Conservation (phyloP, 2,888 invertebrate genomes). For the Drosophila antonietae region DNA sequence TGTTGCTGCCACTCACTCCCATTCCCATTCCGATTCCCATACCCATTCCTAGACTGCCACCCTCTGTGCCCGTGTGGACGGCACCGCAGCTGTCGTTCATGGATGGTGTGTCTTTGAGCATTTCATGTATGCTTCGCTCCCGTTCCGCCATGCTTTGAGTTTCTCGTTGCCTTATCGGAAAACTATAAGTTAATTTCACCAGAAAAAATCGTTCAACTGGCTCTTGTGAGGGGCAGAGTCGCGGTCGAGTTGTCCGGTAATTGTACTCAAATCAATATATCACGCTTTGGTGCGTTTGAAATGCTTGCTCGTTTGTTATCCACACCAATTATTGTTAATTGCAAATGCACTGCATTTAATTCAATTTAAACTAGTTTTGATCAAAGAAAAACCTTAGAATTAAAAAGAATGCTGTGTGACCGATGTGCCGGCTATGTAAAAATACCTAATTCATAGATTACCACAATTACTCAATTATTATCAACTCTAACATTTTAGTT, state of each 20-base stretch:
- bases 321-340: constrained; percentile 6
- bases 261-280: constrained; percentile 13
- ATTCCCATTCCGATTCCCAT: constrained; percentile 27
- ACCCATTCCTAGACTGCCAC: constrained; percentile 44
- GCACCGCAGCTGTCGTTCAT: constrained; percentile 91
- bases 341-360: constrained; percentile 16
- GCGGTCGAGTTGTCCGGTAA: constrained; percentile 3
- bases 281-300: constrained; percentile 9
- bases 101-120: constrained; percentile 93
- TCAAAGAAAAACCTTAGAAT: constrained; percentile 42
- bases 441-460: constrained; percentile 14
- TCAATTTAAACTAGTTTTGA: constrained; percentile 30
- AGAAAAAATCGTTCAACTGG: constrained; percentile 50
- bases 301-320: constrained; percentile 2
- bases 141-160: constrained; percentile 73
- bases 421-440: constrained; percentile 2
- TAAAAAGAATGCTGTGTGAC: constrained; percentile 41
- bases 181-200: constrained; percentile 24
- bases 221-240: constrained; percentile 23
- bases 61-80: constrained; percentile 90
- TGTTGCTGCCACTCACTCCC: constrained; percentile 56
- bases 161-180: constrained; percentile 29
- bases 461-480: neutral
- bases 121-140: constrained; percentile 89
- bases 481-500: neutral